Base-by-base conservation (phyloP, 2,113 vertebrate genomes). In the Ancistrus triradiatus region DNA sequence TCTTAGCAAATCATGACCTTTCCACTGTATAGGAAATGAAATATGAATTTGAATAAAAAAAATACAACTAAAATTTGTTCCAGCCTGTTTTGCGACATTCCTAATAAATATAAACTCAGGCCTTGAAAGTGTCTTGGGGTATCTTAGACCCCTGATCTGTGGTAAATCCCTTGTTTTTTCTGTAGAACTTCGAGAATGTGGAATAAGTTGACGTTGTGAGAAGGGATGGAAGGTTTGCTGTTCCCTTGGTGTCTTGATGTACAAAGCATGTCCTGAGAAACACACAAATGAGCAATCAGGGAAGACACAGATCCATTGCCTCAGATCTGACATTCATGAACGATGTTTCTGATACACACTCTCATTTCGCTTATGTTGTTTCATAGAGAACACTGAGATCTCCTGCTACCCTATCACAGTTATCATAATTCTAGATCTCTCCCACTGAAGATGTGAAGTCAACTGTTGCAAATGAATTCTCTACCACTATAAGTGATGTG, bases 1-100 rank as follows among this genome's bases (percentile, higher is more conserved):
- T 79, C 77, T 15, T 63, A 63, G 78, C 76, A 33, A 75, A 72
- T 56, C 72, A 74, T 85, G 81, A 85, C 78, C 83, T 86, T 86
- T 85, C 82, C 83, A 88, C 81, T 81, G 84, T 86, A 83, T 55
- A 78, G 69, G 70, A 72, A 75, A 77, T 68, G 2, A 59, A 63
- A 72, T 76, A 64, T 78, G 73, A 66, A 44, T 85, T 87, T 83
- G 55, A 87, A 84, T 79, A 85, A 84, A 87, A 81, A 78, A 49
- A 43, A 67, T 59, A 53, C 46, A 37, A 37, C 7, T 8, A 37
- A 37, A 3, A 37, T 7, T 37, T 11, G 9, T 37, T 37, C 9
- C 35, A 37, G 35, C 14, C 14, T 37, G 35, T 11, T 37, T 37
- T 8, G 2, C 14, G 35, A 37, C 35, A 9, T 8, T 11, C 14